Percentiles rank a stretch among this genome's conserved stretches.
phyloP scores from a whole-genome alignment of 2,113 vertebrate species.

The Rissa tridactyla region DNA sequence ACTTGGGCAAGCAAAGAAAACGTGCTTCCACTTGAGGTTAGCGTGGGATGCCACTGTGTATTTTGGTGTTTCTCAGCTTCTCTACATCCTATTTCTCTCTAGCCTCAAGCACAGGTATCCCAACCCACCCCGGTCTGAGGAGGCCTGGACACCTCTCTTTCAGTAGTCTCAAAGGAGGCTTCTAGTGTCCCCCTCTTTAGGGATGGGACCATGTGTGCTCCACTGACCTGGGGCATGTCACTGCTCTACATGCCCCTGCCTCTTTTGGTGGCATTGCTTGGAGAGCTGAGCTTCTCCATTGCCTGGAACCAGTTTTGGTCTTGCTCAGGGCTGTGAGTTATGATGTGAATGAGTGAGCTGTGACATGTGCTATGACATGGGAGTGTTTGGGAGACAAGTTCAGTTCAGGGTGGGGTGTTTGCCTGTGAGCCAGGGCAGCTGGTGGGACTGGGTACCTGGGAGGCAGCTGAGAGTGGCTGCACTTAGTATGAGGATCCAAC shows the following conservation, averaged over 20 bases:
- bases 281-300: neutral
- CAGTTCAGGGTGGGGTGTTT: neutral
- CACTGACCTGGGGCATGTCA: neutral
- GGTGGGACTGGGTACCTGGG: neutral
- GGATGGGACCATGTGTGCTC: neutral
- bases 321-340: neutral
- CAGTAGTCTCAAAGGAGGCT: neutral
- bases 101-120: neutral
- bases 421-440: neutral
- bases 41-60: rapidly evolving
- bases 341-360: neutral
- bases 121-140: neutral
- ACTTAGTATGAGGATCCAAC: neutral
- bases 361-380: neutral
- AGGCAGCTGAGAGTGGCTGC: neutral
- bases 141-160: neutral
- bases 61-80: neutral
- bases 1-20: neutral
- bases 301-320: neutral
- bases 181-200: neutral
- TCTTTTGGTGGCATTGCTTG: neutral
- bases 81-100: neutral
- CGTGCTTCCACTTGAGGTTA: neutral
- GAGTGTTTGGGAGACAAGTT: neutral
- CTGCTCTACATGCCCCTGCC: too few relatives aligned